These are phyloP conservation scores for Turdus rufiventris DNA, from an alignment of 2,113 vertebrate species.

Conservation along the genomic window DNA sequence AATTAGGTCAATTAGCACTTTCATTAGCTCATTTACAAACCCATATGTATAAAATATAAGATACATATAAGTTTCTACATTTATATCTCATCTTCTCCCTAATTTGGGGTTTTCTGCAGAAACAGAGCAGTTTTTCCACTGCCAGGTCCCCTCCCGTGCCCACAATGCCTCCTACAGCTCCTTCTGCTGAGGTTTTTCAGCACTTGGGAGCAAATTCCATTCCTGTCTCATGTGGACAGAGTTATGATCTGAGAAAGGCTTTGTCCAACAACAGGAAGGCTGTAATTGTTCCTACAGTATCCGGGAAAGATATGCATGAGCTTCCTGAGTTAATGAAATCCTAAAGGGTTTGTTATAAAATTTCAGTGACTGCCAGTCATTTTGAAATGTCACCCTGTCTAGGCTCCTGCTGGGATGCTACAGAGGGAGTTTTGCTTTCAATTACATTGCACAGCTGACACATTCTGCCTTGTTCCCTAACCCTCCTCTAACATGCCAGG, in stretches of 20 bases:
- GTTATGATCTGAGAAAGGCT: constrained; percentile 4
- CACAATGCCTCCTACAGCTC: constrained; percentile 30
- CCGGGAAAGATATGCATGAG: constrained; percentile 33
- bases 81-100: not conserved
- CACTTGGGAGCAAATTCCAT: not conserved
- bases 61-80: not conserved
- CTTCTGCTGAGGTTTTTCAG: constrained; percentile 1
- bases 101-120: not conserved
- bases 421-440: constrained; percentile 1
- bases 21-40: not conserved
- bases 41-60: not conserved
- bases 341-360: not conserved
- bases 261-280: constrained; percentile 45
- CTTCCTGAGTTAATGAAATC: constrained; percentile 28
- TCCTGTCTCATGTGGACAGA: not conserved
- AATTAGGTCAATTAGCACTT: not conserved
- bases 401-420: not conserved
- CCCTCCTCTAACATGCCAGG: not conserved
- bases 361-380: constrained; percentile 1
- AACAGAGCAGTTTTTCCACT: not conserved
- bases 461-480: not conserved
- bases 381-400: not conserved
- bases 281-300: constrained; percentile 43
- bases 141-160: not conserved
- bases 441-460: not conserved